Base-by-base conservation (phyloP, 2,888 invertebrate genomes). In the Drosophila koepferae region DNA sequence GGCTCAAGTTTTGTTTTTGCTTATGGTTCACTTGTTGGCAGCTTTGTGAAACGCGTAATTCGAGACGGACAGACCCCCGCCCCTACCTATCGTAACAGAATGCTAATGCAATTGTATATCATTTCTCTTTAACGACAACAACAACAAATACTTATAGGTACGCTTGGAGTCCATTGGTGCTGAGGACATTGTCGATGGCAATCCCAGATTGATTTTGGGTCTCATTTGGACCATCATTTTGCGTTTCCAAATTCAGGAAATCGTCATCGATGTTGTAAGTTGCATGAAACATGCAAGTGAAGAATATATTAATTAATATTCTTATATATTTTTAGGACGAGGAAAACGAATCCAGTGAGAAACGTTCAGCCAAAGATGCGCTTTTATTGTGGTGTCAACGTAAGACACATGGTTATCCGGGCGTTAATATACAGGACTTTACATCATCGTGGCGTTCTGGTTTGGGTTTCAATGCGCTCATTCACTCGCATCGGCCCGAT, bases 171-270 rank as follows among this genome's bases (percentile, higher is more conserved):
- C 98, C 90, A 99, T 99, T 91, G 99, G 99, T 78, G 99, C 99
- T 18, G 99, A 99, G 94, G 99, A 99, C 93, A 99, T 99, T 81
- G 98, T 99, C 75, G 99, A 99, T 93, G 98, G 99, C 40, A 99
- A 99, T 94, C 98, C 98, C 49, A 95, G 99, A 58, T 95, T 99
- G 79, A 99, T 99, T 92, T 95, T 99, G 79, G 99, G 99, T 86
- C 95, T 99, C 61, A 99, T 99, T 85, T 99, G 99, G 99, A 99
- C 99, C 72, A 99, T 99, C 91, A 99, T 99, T 94, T 95, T 99
- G 81, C 95, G 99, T 74, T 99, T 99, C 95, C 99, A 99, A 95
- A 99, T 99, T 89, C 99, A 99, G 94, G 98, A 98, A 94, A 99
- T 99, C 89, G 98, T 98, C 94, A 98, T 99, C 88, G 98, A 98